A percentile compares a stretch with the other conserved stretches of the same genome.
Conservation (phyloP, 2,113 vertebrate species). For the Montifringilla adamsi region DNA sequence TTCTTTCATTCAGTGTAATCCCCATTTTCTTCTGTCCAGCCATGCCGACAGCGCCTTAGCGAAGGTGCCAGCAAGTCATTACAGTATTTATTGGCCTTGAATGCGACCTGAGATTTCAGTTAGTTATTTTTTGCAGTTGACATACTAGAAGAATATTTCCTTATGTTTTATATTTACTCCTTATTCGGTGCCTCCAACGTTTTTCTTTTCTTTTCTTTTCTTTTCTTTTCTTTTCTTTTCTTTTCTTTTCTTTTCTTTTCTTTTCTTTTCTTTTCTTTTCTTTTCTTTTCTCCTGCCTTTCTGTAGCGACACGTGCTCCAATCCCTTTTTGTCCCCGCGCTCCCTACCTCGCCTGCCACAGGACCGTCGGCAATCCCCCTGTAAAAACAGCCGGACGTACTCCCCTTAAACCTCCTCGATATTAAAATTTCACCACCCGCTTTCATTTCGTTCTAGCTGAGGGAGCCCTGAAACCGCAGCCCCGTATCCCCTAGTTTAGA, state of each 20-base stretch:
- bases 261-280: background rate
- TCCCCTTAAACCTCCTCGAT: background rate
- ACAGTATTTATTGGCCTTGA: background rate
- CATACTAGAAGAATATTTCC: background rate
- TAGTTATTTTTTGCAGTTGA: background rate
- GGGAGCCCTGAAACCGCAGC: constrained; percentile 4
- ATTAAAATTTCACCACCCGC: background rate
- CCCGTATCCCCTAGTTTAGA: background rate
- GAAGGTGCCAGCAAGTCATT: background rate
- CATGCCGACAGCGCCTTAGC: background rate
- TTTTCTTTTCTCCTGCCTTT: background rate
- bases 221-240: background rate
- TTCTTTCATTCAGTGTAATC: constrained; percentile 1
- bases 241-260: background rate
- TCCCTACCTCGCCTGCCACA: background rate
- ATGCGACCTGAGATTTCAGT: background rate
- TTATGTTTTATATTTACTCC: background rate
- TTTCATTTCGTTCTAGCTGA: background rate
- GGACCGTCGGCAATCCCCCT: background rate
- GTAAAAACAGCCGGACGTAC: background rate
- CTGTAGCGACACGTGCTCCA: constrained; percentile 1
- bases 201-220: background rate
- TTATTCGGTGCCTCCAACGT: background rate
- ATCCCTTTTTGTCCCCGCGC: constrained; percentile 1
- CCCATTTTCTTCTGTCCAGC: constrained; percentile 46